Percentiles rank a stretch among this genome's conserved stretches.
Conservation (phyloP, 2,888 invertebrate species). For the Choristoneura rosaceana region DNA sequence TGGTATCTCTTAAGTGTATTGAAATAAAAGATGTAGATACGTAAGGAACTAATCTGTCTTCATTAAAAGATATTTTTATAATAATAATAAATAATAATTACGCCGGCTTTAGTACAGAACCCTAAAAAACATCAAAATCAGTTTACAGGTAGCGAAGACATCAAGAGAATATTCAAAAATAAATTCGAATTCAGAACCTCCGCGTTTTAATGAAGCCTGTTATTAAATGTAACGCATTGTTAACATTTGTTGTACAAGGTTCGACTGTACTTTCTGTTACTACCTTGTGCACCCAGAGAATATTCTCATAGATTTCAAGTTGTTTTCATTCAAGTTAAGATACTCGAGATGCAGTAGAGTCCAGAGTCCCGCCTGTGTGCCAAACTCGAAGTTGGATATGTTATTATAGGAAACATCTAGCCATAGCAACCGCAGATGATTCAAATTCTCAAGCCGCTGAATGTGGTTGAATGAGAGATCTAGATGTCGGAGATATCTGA, state of each 20-base stretch:
- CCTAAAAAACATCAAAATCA: too few relatives aligned
- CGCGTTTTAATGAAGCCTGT: too few relatives aligned
- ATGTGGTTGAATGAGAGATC: constrained; percentile 87
- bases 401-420: constrained; percentile 85
- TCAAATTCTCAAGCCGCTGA: constrained; percentile 83
- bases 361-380: constrained; percentile 72
- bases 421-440: constrained; percentile 80
- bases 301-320: constrained; percentile 80
- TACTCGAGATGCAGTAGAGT: constrained; percentile 81
- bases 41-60: too few relatives aligned
- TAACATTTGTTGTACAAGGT: background rate
- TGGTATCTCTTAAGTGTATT: too few relatives aligned
- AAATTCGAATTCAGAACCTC: too few relatives aligned
- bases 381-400: constrained; percentile 77
- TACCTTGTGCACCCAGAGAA: constrained; percentile 78
- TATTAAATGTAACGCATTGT: too few relatives aligned
- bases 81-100: too few relatives aligned
- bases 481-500: constrained; percentile 84
- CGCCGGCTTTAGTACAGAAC: too few relatives aligned
- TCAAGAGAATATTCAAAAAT: too few relatives aligned
- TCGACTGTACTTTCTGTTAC: constrained; percentile 20
- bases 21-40: too few relatives aligned
- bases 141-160: too few relatives aligned
- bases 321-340: constrained; percentile 83
- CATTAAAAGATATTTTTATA: too few relatives aligned